Evolutionary conservation across 1,140 invertebrate species (phyloP), one percentile per base, ranked within the genome.

Genomic region (Sarcophaga bullata): DNA sequence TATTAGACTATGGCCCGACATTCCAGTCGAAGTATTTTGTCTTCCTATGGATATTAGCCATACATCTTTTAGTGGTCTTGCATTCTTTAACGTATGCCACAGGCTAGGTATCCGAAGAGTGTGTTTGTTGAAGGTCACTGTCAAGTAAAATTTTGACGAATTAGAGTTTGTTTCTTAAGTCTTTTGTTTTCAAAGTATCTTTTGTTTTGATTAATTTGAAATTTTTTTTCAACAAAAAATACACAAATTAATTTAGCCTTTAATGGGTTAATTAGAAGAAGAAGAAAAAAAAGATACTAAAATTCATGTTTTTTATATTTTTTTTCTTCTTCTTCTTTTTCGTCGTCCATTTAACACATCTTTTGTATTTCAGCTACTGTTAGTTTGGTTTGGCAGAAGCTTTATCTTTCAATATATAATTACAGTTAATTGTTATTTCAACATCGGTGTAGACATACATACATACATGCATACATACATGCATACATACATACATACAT

Each of bases 351-450:
- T 68, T 19, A 68, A 68, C 62, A 68, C 62, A 68, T 68, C 62
- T 68, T 68, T 6, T n/a, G 62, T 68, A 68, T 68, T 68, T 68
- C 7, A 68, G 62, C 62, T 68, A 68, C 62, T 68, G 62, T 68
- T 68, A 7, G 25, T 37, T n/a, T 37, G 25, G 25, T 37, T 37
- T 37, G 25, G 62, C 62, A 68, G 62, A 68, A 68, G 62, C 62
- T 68, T 10, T 58, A 58, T 68, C 62, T 25, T 37, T 37, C 25
- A 37, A 37, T 19, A 68, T 19, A 68, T n/a, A n/a, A n/a, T 68
- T 68, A 68, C 19, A 68, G n/a, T 68, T 68, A 68, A 68, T 68
- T 68, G 62, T 68, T 68, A 68, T 68, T n/a, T 68, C 62, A 68
- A 68, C 62, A 68, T 68, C n/a, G n/a, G n/a, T 37, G 25, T 37